Conservation (phyloP, 2,113 vertebrate genomes). For the Cavia porcellus region DNA sequence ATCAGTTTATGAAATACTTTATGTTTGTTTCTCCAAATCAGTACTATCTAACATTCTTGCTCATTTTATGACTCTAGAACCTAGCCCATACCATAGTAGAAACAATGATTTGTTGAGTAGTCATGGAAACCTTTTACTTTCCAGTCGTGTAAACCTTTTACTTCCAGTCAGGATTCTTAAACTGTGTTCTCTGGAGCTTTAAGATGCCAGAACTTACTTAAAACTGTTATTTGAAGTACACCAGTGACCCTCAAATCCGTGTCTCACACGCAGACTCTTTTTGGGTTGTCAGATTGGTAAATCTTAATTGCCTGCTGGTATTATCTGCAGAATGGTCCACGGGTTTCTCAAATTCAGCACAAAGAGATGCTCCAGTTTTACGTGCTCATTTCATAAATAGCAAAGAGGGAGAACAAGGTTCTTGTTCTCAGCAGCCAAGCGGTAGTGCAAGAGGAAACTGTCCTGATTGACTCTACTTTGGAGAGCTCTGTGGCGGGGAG, state of each 20-base stretch:
- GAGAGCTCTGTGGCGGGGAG: not conserved
- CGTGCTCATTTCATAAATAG: not conserved
- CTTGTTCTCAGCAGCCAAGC: not conserved
- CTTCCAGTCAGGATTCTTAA: not conserved
- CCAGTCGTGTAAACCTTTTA: not conserved
- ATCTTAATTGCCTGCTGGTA: not conserved
- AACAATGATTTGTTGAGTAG: not conserved
- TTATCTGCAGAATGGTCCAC: not conserved
- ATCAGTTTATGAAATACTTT: not conserved
- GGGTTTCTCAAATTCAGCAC: not conserved
- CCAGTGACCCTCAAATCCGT: not conserved
- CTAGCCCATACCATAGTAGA: not conserved
- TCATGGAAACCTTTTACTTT: not conserved
- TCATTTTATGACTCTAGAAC: not conserved
- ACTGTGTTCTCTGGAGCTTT: not conserved
- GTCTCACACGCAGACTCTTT: not conserved
- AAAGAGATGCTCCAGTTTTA: not conserved
- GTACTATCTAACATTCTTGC: not conserved
- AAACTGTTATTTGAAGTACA: not conserved
- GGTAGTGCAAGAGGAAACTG: not conserved
- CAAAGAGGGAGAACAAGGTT: not conserved
- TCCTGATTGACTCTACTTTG: not conserved
- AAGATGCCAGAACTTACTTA: constrained; percentile 1
- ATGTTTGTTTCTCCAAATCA: not conserved
- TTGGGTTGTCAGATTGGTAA: not conserved